Conservation (phyloP, 1,140 invertebrate species). For the Hycleus phaleratus region DNA sequence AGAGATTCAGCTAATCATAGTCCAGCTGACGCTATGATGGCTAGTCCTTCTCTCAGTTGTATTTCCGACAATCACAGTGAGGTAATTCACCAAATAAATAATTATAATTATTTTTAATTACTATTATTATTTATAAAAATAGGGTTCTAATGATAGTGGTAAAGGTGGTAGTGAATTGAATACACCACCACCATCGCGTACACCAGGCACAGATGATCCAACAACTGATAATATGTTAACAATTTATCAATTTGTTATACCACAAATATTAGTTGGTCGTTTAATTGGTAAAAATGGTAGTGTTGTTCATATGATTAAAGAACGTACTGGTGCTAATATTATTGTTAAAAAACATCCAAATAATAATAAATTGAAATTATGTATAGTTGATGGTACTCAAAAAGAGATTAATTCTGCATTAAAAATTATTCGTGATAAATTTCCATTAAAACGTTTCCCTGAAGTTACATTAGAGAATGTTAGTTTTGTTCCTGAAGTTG, state of each 20-base stretch:
- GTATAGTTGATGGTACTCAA: slow-evolving; percentile 50
- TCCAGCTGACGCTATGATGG: slow-evolving; percentile 55
- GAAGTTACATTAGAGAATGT: slow-evolving; percentile 72
- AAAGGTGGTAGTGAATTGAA: slow-evolving; percentile 63
- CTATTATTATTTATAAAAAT: too few species aligned
- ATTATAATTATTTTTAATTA: background rate
- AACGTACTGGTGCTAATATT: slow-evolving; percentile 68
- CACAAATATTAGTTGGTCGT: slow-evolving; percentile 69
- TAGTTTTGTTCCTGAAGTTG: slow-evolving; percentile 50
- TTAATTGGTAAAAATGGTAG: slow-evolving; percentile 79
- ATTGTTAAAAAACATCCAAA: slow-evolving; percentile 69
- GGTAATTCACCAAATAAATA: slow-evolving; percentile 39
- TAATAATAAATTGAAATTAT: slow-evolving; percentile 56
- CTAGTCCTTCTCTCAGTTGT: slow-evolving; percentile 54
- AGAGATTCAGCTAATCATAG: slow-evolving; percentile 62
- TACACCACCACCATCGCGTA: slow-evolving; percentile 47
- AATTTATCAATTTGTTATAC: slow-evolving; percentile 73
- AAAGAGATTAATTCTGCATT: slow-evolving; percentile 71
- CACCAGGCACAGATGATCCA: slow-evolving; percentile 10
- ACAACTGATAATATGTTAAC: slow-evolving; percentile 6
- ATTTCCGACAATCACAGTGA: slow-evolving; percentile 61
- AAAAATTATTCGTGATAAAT: slow-evolving; percentile 73
- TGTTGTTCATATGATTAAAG: slow-evolving; percentile 75
- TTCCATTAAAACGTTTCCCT: slow-evolving; percentile 71
- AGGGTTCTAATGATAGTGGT: slow-evolving; percentile 67